Conservation (phyloP, 1,140 invertebrate species). For the Eumeta japonica region DNA sequence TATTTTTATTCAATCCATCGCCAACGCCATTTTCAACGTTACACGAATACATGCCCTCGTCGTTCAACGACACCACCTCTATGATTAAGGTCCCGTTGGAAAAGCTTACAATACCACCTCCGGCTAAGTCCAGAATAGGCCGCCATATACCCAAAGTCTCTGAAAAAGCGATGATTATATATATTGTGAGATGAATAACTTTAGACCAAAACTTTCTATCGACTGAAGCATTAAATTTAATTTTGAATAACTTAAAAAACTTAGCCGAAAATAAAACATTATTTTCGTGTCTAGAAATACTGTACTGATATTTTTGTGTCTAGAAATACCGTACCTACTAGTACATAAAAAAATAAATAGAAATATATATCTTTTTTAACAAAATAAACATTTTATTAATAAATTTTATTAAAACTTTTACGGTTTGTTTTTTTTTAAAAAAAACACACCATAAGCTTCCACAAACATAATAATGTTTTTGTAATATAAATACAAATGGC, state of each 20-base stretch:
- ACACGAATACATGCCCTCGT: slow-evolving; percentile 84
- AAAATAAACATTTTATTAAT: no score
- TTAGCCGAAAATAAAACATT: not conserved
- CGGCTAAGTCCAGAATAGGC: slow-evolving; percentile 59
- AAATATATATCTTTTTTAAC: no score
- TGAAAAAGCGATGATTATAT: no score
- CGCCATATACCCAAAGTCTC: slow-evolving; percentile 45
- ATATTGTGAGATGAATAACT: not conserved
- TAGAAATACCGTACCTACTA: not conserved
- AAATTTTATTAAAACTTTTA: no score
- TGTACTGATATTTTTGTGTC: not conserved
- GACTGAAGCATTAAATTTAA: not conserved
- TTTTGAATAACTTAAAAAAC: slow-evolving; percentile 2
- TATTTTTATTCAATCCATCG: slow-evolving; percentile 71
- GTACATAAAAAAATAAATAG: no score
- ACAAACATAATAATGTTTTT: no score
- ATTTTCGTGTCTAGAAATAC: not conserved
- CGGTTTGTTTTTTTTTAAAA: no score
- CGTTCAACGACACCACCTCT: slow-evolving; percentile 65
- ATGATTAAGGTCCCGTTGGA: slow-evolving; percentile 69
- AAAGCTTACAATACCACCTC: slow-evolving; percentile 58
- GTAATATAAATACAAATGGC: no score
- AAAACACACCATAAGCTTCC: no score
- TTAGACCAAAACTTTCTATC: not conserved
- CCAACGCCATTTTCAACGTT: slow-evolving; percentile 86